Conservation (phyloP, 2,113 vertebrate species). For the Chloroceryle aenea region DNA sequence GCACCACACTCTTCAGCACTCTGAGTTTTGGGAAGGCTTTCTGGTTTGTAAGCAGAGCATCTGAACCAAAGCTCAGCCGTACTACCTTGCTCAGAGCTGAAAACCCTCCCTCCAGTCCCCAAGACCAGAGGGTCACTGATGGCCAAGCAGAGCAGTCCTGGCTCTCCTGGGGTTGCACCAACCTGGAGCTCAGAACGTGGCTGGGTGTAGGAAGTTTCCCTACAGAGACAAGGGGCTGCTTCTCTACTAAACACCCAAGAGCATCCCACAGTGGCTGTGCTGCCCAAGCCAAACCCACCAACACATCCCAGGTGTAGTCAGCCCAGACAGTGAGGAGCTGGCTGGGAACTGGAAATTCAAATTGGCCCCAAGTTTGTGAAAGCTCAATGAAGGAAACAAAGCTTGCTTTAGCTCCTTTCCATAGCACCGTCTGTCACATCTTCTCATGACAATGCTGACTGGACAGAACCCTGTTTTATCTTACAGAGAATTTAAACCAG, state of each 20-base stretch:
- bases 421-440: neutral
- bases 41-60: rapidly evolving
- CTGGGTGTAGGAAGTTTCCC: neutral
- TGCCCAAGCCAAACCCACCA: neutral
- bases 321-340: rapidly evolving
- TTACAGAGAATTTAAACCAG: neutral
- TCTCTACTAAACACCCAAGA: neutral
- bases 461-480: neutral
- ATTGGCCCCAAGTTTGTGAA: neutral
- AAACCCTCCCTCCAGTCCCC: neutral
- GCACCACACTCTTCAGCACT: neutral
- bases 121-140: too few species aligned
- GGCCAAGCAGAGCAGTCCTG: rapidly evolving
- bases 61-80: neutral
- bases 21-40: neutral
- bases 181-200: neutral
- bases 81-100: neutral
- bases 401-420: neutral
- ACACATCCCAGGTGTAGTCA: neutral
- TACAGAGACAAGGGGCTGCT: neutral
- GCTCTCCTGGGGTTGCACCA: neutral
- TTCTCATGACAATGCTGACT: neutral
- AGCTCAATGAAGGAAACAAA: neutral
- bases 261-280: too few species aligned
- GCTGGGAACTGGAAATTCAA: rapidly evolving